Conservation (phyloP, 2,113 vertebrate species). For the Strigops habroptila region DNA sequence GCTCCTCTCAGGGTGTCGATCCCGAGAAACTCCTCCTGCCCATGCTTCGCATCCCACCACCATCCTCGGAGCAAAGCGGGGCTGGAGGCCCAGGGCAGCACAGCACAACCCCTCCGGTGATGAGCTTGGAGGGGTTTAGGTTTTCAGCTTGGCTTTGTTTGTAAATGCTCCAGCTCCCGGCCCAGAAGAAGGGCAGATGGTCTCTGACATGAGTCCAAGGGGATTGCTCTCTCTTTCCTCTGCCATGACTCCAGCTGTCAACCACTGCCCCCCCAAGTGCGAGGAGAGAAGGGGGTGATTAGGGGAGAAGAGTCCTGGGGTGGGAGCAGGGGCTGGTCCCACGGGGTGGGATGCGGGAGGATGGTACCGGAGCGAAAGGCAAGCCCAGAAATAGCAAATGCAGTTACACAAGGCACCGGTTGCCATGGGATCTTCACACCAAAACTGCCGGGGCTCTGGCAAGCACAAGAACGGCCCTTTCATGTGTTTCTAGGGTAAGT, state of each 20-base stretch:
- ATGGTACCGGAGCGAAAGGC: not conserved
- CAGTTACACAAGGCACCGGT: not conserved
- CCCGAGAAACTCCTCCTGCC: not conserved
- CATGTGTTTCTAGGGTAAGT: conserved; percentile 18
- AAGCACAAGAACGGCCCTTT: conserved; percentile 37
- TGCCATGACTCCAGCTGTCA: not conserved
- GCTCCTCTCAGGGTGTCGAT: fast-evolving
- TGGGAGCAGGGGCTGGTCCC: not conserved
- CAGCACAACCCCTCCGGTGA: not conserved
- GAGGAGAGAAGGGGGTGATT: not conserved
- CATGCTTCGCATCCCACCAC: fast-evolving
- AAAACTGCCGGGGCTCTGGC: conserved; percentile 17
- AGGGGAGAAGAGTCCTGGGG: not conserved
- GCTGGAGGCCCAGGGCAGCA: not conserved
- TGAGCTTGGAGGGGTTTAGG: not conserved
- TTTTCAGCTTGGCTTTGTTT: not conserved
- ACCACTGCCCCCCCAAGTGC: fast-evolving
- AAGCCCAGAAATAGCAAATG: not conserved
- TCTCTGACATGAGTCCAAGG: fast-evolving
- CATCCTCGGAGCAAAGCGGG: fast-evolving
- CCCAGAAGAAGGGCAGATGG: not conserved
- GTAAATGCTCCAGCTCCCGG: not conserved
- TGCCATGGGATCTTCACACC: conserved; percentile 55
- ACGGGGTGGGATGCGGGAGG: not conserved
- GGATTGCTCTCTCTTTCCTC: not conserved